phyloP scores from a whole-genome alignment of 2,113 vertebrate species.

The Brachyhypopomus occidentalis region DNA sequence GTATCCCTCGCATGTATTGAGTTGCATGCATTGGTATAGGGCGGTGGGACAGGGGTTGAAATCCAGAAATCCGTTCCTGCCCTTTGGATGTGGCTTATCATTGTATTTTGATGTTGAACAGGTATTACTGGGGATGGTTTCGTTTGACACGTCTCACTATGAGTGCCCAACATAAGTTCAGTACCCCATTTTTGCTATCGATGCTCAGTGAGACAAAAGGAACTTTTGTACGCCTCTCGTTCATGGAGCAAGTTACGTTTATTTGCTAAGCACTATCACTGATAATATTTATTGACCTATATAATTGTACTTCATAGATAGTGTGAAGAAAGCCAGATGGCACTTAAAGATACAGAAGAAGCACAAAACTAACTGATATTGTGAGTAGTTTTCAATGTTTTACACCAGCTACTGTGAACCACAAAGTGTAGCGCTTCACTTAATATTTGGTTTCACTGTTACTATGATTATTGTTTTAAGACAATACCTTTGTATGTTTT shows the following conservation, averaged over 20 bases:
- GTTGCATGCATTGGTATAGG: constrained; percentile 66
- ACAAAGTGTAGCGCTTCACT: constrained; percentile 18
- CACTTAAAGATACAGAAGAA: constrained; percentile 66
- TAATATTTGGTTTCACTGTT: not conserved
- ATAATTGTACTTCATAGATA: constrained; percentile 54
- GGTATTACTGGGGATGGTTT: constrained; percentile 35
- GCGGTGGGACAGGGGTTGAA: constrained; percentile 42
- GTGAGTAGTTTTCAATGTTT: constrained; percentile 44
- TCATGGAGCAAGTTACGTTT: constrained; percentile 29
- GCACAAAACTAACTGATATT: constrained; percentile 68
- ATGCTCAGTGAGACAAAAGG: constrained; percentile 24
- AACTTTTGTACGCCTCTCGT: constrained; percentile 18
- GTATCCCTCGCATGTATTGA: constrained; percentile 80
- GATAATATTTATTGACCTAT: constrained; percentile 67
- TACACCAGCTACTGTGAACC: constrained; percentile 41
- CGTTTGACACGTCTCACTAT: constrained; percentile 13
- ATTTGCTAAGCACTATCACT: constrained; percentile 71
- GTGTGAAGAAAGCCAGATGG: constrained; percentile 47
- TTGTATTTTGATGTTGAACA: constrained; percentile 46
- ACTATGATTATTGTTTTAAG: constrained; percentile 11
- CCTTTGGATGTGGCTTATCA: constrained; percentile 74
- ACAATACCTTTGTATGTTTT: not conserved
- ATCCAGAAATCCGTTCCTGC: constrained; percentile 54
- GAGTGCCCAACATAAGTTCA: constrained; percentile 17
- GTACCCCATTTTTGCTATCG: constrained; percentile 23